phyloP scores from a whole-genome alignment of 1,140 invertebrate species.

The Sycophila sp. region DNA sequence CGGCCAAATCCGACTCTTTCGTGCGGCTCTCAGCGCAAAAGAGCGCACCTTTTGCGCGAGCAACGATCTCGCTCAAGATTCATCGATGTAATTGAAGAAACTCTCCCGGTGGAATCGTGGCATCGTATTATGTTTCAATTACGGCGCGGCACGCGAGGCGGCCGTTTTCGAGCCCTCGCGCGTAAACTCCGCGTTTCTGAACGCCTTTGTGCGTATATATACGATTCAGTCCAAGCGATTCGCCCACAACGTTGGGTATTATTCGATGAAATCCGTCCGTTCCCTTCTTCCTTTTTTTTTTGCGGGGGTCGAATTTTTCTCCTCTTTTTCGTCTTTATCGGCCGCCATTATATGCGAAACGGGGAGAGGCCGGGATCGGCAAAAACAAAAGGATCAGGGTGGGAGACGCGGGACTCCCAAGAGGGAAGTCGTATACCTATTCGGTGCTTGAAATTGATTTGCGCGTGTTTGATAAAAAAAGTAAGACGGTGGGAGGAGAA shows the following conservation, averaged over 20 bases:
- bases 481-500: not conserved
- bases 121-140: slow-evolving; percentile 37
- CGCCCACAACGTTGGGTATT: too few relatives aligned
- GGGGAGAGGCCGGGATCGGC: not conserved
- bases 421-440: not conserved
- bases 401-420: not conserved
- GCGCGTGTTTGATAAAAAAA: too few relatives aligned
- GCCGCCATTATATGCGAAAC: slow-evolving; percentile 19
- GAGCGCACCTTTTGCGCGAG: not conserved
- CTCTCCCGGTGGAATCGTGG: not conserved
- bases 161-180: not conserved
- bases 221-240: too few relatives aligned
- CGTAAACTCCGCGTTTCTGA: not conserved
- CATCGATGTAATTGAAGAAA: slow-evolving; percentile 33
- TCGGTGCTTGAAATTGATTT: slow-evolving; percentile 19
- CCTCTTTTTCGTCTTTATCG: too few relatives aligned
- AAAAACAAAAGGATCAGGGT: not conserved
- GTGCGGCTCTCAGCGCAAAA: not conserved
- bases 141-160: slow-evolving; percentile 17
- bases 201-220: too few relatives aligned
- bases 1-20: not conserved
- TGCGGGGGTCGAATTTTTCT: too few relatives aligned
- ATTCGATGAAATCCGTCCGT: slow-evolving; percentile 25
- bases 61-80: slow-evolving; percentile 8
- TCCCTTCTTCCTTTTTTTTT: too few relatives aligned